Evolutionary conservation across 2,797 vertebrate species (phyloP), one percentile per base, ranked within the genome.

Genomic region (Sandelia bainsii): DNA sequence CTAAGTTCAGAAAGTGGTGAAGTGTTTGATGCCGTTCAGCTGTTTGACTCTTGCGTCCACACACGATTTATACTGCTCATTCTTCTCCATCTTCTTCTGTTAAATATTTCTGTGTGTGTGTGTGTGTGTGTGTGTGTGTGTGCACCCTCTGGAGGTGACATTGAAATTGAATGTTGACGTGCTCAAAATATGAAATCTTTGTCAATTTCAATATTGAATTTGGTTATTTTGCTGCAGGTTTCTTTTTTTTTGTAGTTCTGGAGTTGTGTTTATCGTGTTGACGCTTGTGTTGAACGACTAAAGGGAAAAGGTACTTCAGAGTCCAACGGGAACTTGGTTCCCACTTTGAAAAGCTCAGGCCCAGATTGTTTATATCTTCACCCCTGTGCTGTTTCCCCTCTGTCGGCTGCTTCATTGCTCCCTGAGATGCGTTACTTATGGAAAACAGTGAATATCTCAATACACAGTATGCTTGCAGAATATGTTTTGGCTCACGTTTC

Each of bases 381-480:
- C 74, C 76, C 62, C 39, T 73, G 60, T 77, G 73, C 85, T 81
- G 45, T 69, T 83, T 85, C 80, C 68, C 65, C 75, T 85, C 81
- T 84, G 88, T 79, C 39, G 76, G 85, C 80, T 84, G 84, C 82
- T 87, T 86, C 88, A 69, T 89, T 89, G 84, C 88, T 90, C 84
- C 76, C 84, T 78, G 72, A 89, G 86, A 91, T 87, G 82, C 77
- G 82, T 91, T 85, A 90, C 90, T 91, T 92, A 88, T 91, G 91
- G 86, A 91, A 91, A 91, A 90, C 89, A 88, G 90, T 83, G 86
- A 91, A 90, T 92, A 92, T 93, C 89, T 92, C 87, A 89, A 85
- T 89, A 80, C 86, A 83, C 91, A 89, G 89, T 86, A 84, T 90
- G 89, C 82, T 83, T 73, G 75, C 78, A 69, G 87, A 93, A 87